phyloP scores from a whole-genome alignment of 1,140 invertebrate species.

The Centruroides sculpturatus region DNA sequence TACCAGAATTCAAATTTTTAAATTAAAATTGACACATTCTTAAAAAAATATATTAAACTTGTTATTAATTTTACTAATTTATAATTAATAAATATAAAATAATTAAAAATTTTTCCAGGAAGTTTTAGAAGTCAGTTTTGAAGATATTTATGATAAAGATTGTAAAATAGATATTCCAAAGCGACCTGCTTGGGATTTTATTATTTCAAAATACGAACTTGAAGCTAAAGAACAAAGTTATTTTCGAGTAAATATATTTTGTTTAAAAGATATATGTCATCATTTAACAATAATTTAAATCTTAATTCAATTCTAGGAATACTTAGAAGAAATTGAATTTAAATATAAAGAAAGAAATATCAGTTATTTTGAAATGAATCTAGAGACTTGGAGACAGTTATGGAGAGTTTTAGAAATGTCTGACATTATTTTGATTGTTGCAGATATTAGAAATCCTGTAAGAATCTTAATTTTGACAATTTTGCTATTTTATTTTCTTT shows the following conservation, averaged over 20 bases:
- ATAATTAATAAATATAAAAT: not conserved
- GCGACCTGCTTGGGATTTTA: slow-evolving; percentile 32
- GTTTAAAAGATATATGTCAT: slow-evolving; percentile 2
- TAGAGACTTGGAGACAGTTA: slow-evolving; percentile 85
- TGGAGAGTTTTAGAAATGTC: slow-evolving; percentile 86
- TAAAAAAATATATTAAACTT: no score
- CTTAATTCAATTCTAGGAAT: not conserved
- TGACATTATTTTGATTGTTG: slow-evolving; percentile 67
- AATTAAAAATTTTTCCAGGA: slow-evolving; percentile 13
- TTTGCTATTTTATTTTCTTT: not conserved
- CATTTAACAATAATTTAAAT: not conserved
- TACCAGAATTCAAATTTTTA: no score
- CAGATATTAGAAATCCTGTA: slow-evolving; percentile 69
- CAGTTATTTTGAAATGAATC: slow-evolving; percentile 72
- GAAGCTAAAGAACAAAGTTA: slow-evolving; percentile 30
- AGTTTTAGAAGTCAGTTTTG: slow-evolving; percentile 27
- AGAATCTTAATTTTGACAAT: slow-evolving; percentile 24
- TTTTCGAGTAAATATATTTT: slow-evolving; percentile 24
- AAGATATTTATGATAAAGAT: slow-evolving; percentile 27
- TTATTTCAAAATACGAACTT: slow-evolving; percentile 26
- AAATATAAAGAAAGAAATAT: slow-evolving; percentile 26
- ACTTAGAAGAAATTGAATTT: slow-evolving; percentile 3
- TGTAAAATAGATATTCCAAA: slow-evolving; percentile 32
- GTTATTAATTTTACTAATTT: no score
- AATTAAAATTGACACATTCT: no score